phyloP scores from a whole-genome alignment of 2,888 invertebrate genomes.

The Tenodera sinensis region DNA sequence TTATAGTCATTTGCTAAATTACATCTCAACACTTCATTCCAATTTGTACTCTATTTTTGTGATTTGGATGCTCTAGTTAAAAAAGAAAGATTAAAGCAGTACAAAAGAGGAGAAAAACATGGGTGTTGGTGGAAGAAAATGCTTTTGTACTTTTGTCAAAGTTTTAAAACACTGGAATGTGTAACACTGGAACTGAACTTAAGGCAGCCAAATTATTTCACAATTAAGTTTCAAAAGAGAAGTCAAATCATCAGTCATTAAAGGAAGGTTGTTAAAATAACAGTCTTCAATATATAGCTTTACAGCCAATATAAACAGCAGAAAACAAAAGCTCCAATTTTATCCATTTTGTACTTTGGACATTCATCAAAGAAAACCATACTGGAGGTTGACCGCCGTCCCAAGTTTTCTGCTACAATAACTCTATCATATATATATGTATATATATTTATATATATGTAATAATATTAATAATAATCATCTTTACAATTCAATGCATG shows the following conservation, averaged over 20 bases:
- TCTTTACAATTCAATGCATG: not conserved
- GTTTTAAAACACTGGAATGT: conserved; percentile 24
- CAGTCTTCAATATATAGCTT: not conserved
- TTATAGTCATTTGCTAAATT: not conserved
- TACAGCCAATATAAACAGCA: not conserved
- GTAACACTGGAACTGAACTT: not conserved
- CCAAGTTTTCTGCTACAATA: not conserved
- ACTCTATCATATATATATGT: not conserved
- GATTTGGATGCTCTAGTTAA: not conserved
- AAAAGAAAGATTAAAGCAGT: not conserved
- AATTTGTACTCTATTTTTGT: conserved; percentile 19
- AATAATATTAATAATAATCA: not conserved
- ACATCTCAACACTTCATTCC: not conserved
- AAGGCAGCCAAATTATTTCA: not conserved
- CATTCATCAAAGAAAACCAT: not conserved
- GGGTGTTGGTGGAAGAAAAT: conserved; percentile 6
- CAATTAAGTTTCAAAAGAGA: not conserved
- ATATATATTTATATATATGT: not conserved
- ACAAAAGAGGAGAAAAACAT: not conserved
- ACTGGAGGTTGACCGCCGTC: not conserved
- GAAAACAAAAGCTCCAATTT: not conserved
- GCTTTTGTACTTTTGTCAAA: conserved; percentile 27
- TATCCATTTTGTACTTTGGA: not conserved
- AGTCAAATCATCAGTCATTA: not conserved
- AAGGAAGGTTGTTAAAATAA: not conserved